Percentiles rank a stretch among this genome's conserved stretches.
Evolutionary conservation across 2,888 invertebrate genomes (phyloP).

Genomic region (Oscheius sp.): DNA sequence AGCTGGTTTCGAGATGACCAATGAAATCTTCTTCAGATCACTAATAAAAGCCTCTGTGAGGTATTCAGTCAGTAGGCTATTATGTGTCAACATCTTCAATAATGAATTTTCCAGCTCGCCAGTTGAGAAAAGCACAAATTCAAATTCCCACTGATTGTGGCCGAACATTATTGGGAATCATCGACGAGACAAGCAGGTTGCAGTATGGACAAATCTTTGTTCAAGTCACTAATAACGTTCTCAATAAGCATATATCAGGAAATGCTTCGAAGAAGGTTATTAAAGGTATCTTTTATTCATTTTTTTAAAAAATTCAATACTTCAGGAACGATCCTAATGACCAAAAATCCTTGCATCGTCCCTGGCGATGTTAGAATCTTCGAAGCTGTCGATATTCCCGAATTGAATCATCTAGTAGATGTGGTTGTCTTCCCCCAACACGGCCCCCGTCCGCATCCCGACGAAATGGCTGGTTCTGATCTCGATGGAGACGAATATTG

Average conservation of each 20-base stretch:
- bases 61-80: constrained; percentile 40
- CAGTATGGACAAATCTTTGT: constrained; percentile 38
- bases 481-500: constrained; percentile 72
- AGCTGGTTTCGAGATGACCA: constrained; percentile 44
- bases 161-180: constrained; percentile 64
- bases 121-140: constrained; percentile 48
- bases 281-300: constrained; percentile 28
- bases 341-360: constrained; percentile 72
- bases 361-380: constrained; percentile 71
- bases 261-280: constrained; percentile 40
- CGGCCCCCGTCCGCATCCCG: constrained; percentile 71
- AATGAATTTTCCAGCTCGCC: constrained; percentile 34
- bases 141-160: constrained; percentile 46
- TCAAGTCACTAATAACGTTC: constrained; percentile 44
- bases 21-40: constrained; percentile 65
- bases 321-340: constrained; percentile 69
- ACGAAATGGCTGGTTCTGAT: constrained; percentile 72
- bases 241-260: constrained; percentile 36
- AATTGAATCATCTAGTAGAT: constrained; percentile 66
- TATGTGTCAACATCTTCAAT: too few relatives aligned
- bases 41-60: constrained; percentile 56
- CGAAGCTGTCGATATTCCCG: constrained; percentile 58
- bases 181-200: constrained; percentile 63
- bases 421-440: constrained; percentile 71
- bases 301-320: background rate